Evolutionary conservation across 2,113 vertebrate genomes (phyloP).

Genomic region (Lates calcarifer): DNA sequence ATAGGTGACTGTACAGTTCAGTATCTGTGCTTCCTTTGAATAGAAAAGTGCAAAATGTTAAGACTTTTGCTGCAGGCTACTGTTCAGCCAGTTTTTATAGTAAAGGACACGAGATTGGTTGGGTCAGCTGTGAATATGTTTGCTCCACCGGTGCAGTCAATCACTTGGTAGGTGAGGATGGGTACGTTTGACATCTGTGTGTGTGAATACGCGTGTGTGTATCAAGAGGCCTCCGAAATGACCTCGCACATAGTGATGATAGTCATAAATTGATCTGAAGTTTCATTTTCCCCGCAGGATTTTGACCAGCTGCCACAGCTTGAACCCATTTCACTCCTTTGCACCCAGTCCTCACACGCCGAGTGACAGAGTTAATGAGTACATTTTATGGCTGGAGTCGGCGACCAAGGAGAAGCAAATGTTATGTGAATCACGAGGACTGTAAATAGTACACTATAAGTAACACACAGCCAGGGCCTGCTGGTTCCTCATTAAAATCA

Average conservation of each 20-base stretch:
- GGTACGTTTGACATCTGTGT: conserved; percentile 54
- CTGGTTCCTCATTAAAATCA: conserved; percentile 56
- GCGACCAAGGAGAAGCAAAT: conserved; percentile 60
- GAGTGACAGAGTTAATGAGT: conserved; percentile 69
- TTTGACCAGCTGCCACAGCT: conserved; percentile 76
- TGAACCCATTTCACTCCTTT: conserved; percentile 61
- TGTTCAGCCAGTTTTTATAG: conserved; percentile 30
- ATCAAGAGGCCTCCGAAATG: conserved; percentile 60
- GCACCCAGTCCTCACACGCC: background rate
- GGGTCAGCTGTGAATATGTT: conserved; percentile 42
- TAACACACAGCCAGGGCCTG: background rate
- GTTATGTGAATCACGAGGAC: conserved; percentile 48
- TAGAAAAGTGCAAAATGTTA: conserved; percentile 22
- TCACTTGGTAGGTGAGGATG: conserved; percentile 65
- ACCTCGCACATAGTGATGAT: conserved; percentile 77
- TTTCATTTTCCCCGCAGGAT: conserved; percentile 72
- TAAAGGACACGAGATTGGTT: conserved; percentile 51
- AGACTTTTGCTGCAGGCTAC: background rate
- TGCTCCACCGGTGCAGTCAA: conserved; percentile 45
- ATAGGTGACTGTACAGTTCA: background rate
- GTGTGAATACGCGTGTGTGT: conserved; percentile 41
- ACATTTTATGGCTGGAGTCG: conserved; percentile 61
- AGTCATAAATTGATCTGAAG: conserved; percentile 78
- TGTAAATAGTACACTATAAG: conserved; percentile 62
- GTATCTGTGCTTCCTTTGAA: background rate